Evolutionary conservation across 2,797 vertebrate species (phyloP).

Genomic region (Bradypodion ventrale): DNA sequence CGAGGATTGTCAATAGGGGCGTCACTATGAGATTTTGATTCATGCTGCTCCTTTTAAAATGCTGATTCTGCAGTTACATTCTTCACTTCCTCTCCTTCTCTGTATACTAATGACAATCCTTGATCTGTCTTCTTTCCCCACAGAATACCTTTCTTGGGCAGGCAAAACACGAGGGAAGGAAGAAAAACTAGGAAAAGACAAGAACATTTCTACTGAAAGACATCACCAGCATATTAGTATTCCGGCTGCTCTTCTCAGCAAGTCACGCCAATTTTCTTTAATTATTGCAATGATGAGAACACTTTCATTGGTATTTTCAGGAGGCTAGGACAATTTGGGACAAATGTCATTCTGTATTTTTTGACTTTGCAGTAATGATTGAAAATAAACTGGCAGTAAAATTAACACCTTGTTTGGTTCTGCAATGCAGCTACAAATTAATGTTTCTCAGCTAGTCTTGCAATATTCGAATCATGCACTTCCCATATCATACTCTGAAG

Average conservation of each 20-base stretch:
- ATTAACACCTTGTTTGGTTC: not conserved
- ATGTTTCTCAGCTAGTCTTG: not conserved
- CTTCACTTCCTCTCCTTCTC: conserved; percentile 14
- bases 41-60: conserved; percentile 59
- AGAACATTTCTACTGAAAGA: not conserved
- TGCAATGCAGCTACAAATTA: not conserved
- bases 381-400: not conserved
- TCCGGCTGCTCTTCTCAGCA: conserved; percentile 30
- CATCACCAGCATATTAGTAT: conserved; percentile 20
- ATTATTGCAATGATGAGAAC: conserved; percentile 39
- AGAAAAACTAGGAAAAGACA: too few species aligned
- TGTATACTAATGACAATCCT: conserved; percentile 15
- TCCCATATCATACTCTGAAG: not conserved
- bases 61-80: conserved; percentile 45
- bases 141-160: not conserved
- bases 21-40: conserved; percentile 49
- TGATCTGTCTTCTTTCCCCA: not conserved
- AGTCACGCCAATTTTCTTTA: conserved; percentile 45
- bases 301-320: conserved; percentile 40
- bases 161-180: not conserved
- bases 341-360: conserved; percentile 30
- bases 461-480: not conserved
- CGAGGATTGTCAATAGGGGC: conserved; percentile 46
- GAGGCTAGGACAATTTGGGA: conserved; percentile 43
- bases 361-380: conserved; percentile 5